Percentiles rank a stretch among this genome's conserved stretches.
These are phyloP conservation scores for Parnassius smintheus DNA, from an alignment of 2,888 invertebrate genomes.

Conservation along the genomic window DNA sequence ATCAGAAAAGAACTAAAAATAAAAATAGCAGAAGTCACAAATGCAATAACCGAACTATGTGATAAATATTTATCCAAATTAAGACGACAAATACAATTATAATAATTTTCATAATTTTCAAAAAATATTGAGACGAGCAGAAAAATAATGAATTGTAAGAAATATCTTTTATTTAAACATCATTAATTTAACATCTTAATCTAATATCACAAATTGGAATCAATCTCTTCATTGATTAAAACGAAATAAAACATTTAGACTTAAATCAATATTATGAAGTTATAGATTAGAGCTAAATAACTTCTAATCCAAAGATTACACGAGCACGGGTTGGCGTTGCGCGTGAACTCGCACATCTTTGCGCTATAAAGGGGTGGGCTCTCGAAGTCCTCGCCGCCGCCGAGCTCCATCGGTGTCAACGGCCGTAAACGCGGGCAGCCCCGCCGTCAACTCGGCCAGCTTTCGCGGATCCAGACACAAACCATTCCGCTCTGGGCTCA, in stretches of 20 bases:
- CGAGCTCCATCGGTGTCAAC: conserved; percentile 24
- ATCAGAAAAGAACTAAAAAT: too few species aligned
- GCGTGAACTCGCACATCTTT: background rate
- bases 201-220: conserved; percentile 28
- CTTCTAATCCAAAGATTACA: background rate
- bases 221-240: background rate
- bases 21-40: too few species aligned
- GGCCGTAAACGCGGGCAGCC: conserved; percentile 34
- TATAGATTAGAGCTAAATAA: too few species aligned
- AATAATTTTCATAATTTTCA: background rate
- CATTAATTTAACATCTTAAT: conserved; percentile 23
- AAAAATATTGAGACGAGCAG: background rate
- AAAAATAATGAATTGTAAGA: background rate
- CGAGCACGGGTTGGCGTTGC: conserved; percentile 7
- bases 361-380: conserved; percentile 14
- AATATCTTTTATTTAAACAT: conserved; percentile 12
- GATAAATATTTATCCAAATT: background rate
- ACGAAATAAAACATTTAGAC: background rate
- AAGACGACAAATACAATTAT: background rate
- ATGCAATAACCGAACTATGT: too few species aligned
- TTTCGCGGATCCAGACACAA: conserved; percentile 46
- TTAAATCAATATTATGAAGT: background rate
- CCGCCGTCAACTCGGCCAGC: conserved; percentile 38
- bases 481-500: conserved; percentile 34
- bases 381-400: conserved; percentile 24